phyloP scores from a whole-genome alignment of 2,113 vertebrate genomes.

The Neogale vison region DNA sequence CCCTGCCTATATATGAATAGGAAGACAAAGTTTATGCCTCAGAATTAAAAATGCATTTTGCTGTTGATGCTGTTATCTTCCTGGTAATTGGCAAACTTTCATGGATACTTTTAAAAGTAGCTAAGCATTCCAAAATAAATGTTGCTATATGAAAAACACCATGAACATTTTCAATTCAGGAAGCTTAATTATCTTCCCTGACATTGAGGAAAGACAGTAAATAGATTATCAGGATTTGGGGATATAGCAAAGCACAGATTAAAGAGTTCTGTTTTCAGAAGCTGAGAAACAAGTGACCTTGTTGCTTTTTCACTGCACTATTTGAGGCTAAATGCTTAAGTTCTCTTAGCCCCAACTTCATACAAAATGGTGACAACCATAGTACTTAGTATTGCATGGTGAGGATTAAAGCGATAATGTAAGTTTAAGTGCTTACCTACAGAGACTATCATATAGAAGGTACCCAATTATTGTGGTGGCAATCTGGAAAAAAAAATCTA shows the following conservation, averaged over 20 bases:
- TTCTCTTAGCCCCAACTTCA: neutral
- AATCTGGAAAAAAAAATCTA: neutral
- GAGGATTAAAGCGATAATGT: neutral
- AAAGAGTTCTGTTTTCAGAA: conserved; percentile 6
- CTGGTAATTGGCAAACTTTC: conserved; percentile 62
- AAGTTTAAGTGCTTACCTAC: neutral
- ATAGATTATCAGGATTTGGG: neutral
- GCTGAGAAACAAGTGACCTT: neutral
- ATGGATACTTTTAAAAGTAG: conserved; percentile 46
- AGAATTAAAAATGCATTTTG: conserved; percentile 49
- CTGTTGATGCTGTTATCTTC: conserved; percentile 44
- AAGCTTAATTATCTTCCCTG: conserved; percentile 44
- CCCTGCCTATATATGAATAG: neutral
- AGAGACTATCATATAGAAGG: neutral
- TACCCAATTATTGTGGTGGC: neutral
- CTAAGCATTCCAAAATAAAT: conserved; percentile 55
- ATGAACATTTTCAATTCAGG: neutral
- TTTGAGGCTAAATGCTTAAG: neutral
- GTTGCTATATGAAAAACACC: neutral
- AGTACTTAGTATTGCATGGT: neutral
- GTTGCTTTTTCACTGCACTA: neutral
- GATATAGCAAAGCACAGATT: neutral
- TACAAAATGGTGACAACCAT: neutral
- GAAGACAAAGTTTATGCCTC: neutral
- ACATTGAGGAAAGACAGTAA: conserved; percentile 19